Base-by-base conservation (phyloP, 1,140 invertebrate species). In the Sycophila sp. region DNA sequence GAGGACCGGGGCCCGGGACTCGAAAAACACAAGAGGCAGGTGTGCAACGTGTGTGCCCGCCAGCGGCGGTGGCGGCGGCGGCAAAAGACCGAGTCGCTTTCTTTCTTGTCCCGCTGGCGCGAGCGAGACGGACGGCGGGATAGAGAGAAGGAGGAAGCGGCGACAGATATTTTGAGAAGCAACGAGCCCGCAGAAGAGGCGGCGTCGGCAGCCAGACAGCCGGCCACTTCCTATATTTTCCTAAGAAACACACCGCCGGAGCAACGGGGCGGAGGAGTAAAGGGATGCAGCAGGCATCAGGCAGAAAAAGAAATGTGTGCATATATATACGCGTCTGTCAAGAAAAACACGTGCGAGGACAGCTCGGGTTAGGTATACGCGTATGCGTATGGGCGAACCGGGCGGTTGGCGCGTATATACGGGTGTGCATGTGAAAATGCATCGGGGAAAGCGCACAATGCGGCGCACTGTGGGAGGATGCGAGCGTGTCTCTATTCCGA, bases 41-140 rank as follows among this genome's bases (percentile, higher is more conserved):
- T 59, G 55, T 59, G 55, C 55, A 58, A n/a, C 36, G 34, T 40
- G n/a, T n/a, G 30, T 17, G 55, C 55, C 36, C 15, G 32, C 28
- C 55, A n/a, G 24, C 55, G 32, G 19, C 17, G 32, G 17, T 36
- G 19, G 10, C n/a, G n/a, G n/a, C n/a, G n/a, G n/a, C n/a, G n/a
- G n/a, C n/a, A n/a, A n/a, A 36, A 59, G 40, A 38, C 3, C 19
- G 19, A 59, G 34, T 59, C 55, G 55, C 32, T 26, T 22, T 40
- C 55, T 59, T 59, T 59, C 55, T 59, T 59, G 55, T 30, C 2
- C 17, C 19, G 19, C 34, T 36, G 34, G 34, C 17, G 6, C 7
- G 36, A 28, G 49, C 45, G 45, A 49, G 13, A 67, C 59, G 47
- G 73, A 71, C 62, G 47, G 47, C 17, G n/a, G 19, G 28, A 65